Conservation (phyloP, 1,140 invertebrate species). For the Eriocheir sinensis region DNA sequence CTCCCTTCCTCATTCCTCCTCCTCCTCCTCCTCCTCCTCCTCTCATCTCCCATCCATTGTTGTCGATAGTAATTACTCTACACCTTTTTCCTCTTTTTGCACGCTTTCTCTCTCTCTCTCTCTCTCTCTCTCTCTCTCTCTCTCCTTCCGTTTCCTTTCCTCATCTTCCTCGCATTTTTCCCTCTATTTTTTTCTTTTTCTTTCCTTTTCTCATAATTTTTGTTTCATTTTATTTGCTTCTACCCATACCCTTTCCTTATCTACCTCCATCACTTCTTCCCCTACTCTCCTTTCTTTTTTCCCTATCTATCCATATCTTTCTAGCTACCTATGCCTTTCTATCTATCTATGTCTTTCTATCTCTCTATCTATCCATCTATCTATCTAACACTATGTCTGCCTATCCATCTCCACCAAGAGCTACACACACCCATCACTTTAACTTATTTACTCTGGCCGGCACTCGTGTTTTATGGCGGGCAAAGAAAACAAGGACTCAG, state of each 20-base stretch:
- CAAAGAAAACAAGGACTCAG: no score
- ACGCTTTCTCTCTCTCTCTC: constrained; percentile 34
- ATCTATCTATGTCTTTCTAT: neutral
- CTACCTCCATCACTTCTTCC: neutral
- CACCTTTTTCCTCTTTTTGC: no score
- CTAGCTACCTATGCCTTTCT: no score
- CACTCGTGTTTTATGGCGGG: no score
- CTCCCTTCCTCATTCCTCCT: constrained; percentile 35
- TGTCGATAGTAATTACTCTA: neutral
- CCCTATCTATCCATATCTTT: no score
- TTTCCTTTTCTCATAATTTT: neutral
- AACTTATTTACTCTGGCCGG: no score
- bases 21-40: constrained; percentile 24
- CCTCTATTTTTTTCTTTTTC: neutral
- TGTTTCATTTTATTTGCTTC: no score
- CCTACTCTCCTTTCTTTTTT: neutral
- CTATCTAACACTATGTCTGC: neutral
- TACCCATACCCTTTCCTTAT: no score
- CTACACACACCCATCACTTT: no score
- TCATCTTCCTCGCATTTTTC: no score
- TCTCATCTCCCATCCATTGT: neutral
- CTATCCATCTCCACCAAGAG: neutral
- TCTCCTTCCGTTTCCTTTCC: no score
- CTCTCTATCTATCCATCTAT: neutral
- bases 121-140: constrained; percentile 17